Percentiles rank a stretch among this genome's conserved stretches.
phyloP scores from a whole-genome alignment of 2,888 invertebrate species.

The Phasia obesa region DNA sequence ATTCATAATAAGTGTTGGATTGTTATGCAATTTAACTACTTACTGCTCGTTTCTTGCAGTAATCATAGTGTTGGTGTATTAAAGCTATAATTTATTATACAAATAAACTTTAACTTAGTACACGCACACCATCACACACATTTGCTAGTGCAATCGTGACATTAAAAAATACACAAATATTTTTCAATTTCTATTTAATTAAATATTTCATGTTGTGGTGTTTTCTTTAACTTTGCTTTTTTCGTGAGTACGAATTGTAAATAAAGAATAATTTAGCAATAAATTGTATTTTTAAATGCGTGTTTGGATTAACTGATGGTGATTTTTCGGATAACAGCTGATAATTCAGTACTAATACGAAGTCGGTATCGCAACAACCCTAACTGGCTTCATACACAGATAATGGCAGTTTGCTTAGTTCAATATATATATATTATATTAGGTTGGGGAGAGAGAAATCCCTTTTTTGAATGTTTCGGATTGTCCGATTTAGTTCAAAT shows the following conservation, averaged over 20 bases:
- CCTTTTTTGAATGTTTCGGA: no score
- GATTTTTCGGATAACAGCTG: conserved; percentile 24
- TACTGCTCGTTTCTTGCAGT: neutral
- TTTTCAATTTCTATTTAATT: conserved; percentile 19
- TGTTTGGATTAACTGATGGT: conserved; percentile 55
- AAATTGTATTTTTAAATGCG: conserved; percentile 43
- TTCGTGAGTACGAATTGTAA: conserved; percentile 36
- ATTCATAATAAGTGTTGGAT: conserved; percentile 24
- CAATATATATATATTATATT: no score
- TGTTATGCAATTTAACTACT: conserved; percentile 46
- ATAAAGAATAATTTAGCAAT: conserved; percentile 65
- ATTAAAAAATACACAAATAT: neutral
- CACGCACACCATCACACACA: no score
- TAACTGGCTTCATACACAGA: no score
- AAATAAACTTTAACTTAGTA: conserved; percentile 52
- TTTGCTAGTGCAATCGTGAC: conserved; percentile 5
- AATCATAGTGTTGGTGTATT: conserved; percentile 2
- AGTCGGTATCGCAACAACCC: no score
- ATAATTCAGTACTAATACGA: no score
- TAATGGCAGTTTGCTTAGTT: no score
- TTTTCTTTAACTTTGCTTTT: neutral
- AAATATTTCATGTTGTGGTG: neutral
- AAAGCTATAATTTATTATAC: conserved; percentile 37
- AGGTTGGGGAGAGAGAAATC: no score
- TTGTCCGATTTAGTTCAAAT: no score